phyloP scores from a whole-genome alignment of 2,888 invertebrate species.

The Thymelicus lineola region DNA sequence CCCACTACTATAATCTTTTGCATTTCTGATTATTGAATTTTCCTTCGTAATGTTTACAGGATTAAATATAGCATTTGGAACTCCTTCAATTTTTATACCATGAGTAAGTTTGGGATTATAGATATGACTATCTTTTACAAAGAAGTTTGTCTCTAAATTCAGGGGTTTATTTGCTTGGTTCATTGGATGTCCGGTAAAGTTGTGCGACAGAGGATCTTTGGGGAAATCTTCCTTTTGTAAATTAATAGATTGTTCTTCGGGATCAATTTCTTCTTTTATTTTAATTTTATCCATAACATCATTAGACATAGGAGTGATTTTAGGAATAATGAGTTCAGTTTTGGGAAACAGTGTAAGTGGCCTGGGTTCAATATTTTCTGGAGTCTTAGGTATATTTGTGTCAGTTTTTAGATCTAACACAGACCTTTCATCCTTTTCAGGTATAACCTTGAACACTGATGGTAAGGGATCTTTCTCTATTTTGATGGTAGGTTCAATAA shows the following conservation, averaged over 20 bases:
- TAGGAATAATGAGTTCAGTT: slow-evolving; percentile 87
- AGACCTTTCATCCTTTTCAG: slow-evolving; percentile 73
- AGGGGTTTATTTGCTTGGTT: slow-evolving; percentile 73
- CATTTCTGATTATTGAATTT: slow-evolving; percentile 73
- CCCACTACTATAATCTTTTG: slow-evolving; percentile 72
- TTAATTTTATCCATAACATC: slow-evolving; percentile 79
- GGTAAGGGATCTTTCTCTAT: slow-evolving; percentile 71
- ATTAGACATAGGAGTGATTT: slow-evolving; percentile 83
- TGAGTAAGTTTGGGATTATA: slow-evolving; percentile 76
- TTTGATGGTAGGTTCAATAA: slow-evolving; percentile 66
- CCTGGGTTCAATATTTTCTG: slow-evolving; percentile 65
- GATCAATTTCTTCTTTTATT: slow-evolving; percentile 81
- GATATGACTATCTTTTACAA: slow-evolving; percentile 77
- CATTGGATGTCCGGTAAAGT: slow-evolving; percentile 68
- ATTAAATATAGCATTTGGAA: slow-evolving; percentile 72
- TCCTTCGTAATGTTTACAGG: slow-evolving; percentile 78
- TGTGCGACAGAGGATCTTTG: slow-evolving; percentile 78
- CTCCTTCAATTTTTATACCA: slow-evolving; percentile 77
- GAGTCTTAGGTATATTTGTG: slow-evolving; percentile 56
- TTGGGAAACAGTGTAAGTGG: slow-evolving; percentile 75
- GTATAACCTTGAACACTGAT: slow-evolving; percentile 61
- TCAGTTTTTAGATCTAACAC: slow-evolving; percentile 77
- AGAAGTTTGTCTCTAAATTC: slow-evolving; percentile 79
- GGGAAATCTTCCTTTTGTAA: slow-evolving; percentile 77
- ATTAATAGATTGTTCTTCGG: slow-evolving; percentile 72